Percentiles rank a stretch among this genome's conserved stretches.
phyloP scores from a whole-genome alignment of 2,797 vertebrate species.

The Myiotriccus ornatus region DNA sequence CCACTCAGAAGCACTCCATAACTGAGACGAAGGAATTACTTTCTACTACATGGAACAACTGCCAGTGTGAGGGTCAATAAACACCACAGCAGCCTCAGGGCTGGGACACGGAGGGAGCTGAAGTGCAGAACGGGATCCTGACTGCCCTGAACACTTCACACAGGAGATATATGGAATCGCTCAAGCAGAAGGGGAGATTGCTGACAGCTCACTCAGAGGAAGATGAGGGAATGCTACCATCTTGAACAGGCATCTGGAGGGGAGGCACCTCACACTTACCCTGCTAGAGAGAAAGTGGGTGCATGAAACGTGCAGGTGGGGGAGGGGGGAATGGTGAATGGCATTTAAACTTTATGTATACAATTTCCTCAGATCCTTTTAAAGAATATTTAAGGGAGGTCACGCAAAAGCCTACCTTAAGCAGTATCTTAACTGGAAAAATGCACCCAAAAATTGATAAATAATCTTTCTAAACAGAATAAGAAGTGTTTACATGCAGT shows the following conservation, averaged over 20 bases:
- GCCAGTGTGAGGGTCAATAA: not conserved
- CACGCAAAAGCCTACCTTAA: not conserved
- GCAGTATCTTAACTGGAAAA: not conserved
- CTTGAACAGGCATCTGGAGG: not conserved
- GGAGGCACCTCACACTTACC: not conserved
- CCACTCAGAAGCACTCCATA: not conserved
- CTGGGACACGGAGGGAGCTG: not conserved
- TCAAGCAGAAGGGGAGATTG: not conserved
- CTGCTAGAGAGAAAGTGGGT: not conserved
- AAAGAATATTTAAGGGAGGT: not conserved
- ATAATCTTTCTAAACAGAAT: not conserved
- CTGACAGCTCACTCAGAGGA: not conserved
- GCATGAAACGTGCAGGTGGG: accelerated
- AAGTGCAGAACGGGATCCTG: not conserved
- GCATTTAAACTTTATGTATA: not conserved
- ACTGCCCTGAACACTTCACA: not conserved
- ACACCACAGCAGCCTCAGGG: not conserved
- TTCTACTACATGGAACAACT: not conserved
- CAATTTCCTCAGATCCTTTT: not conserved
- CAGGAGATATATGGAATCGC: not conserved
- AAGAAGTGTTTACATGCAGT: not conserved
- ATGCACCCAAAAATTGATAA: accelerated
- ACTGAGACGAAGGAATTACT: not conserved
- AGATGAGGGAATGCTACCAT: not conserved
- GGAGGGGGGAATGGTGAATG: accelerated